A percentile compares a stretch with the other conserved stretches of the same genome.
These are phyloP conservation scores for Nephrotoma appendiculata DNA, from an alignment of 2,888 invertebrate species.

Conservation along the genomic window DNA sequence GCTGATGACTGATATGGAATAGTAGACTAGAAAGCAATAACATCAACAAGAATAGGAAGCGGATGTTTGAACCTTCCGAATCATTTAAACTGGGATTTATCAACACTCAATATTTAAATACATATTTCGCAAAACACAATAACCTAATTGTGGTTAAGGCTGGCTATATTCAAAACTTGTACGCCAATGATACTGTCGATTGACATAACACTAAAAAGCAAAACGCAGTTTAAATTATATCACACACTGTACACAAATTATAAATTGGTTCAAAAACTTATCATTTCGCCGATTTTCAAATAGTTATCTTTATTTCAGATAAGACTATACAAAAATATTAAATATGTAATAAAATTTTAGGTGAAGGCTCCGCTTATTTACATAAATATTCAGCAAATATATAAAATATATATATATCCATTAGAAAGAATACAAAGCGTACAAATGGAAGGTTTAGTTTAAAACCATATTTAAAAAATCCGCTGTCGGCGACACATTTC, in stretches of 20 bases:
- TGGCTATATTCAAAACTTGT: too few species aligned
- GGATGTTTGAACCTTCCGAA: too few species aligned
- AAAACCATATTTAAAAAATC: neutral
- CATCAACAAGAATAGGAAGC: too few species aligned
- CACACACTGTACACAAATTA: neutral
- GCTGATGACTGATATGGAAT: too few species aligned
- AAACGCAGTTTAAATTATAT: neutral
- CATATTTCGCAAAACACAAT: too few species aligned
- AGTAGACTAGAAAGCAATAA: too few species aligned
- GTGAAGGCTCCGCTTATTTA: neutral
- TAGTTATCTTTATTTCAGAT: neutral
- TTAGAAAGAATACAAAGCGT: neutral
- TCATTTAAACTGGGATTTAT: too few species aligned
- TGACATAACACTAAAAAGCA: neutral
- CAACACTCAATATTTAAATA: too few species aligned
- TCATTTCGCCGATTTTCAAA: neutral
- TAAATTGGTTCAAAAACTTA: neutral
- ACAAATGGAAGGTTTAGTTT: neutral
- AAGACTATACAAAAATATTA: neutral
- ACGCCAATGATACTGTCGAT: neutral
- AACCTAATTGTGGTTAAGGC: too few species aligned
- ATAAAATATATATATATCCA: neutral
- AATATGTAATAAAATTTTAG: neutral
- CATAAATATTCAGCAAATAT: neutral
- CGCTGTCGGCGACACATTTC: neutral